Evolutionary conservation across 2,888 invertebrate species (phyloP).

Genomic region (Nomada hirtipes): DNA sequence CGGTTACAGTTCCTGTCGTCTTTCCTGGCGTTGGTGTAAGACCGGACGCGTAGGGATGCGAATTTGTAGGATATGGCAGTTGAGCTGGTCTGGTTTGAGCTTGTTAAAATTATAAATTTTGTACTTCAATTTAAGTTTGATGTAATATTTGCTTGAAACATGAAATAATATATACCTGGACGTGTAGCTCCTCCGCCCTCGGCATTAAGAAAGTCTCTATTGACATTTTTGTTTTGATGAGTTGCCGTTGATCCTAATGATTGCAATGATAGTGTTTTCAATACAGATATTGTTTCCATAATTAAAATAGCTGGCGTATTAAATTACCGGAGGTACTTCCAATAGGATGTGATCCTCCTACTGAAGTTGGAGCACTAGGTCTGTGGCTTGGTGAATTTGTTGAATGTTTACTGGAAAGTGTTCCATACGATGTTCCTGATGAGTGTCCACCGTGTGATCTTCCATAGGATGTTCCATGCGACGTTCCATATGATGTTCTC

Average conservation of each 20-base stretch:
- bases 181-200: constrained; percentile 67
- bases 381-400: not conserved
- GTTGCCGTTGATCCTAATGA: constrained; percentile 16
- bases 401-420: not conserved
- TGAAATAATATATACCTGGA: constrained; percentile 60
- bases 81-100: constrained; percentile 24
- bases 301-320: not conserved
- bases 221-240: constrained; percentile 51
- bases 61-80: constrained; percentile 5
- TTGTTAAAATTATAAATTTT: constrained; percentile 21
- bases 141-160: not conserved
- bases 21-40: not conserved
- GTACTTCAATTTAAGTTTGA: not conserved
- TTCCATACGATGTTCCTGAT: not conserved
- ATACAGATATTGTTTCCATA: no score
- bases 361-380: not conserved
- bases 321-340: constrained; percentile 12
- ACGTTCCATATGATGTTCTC: not conserved
- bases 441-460: not conserved
- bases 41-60: not conserved
- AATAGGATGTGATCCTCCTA: not conserved
- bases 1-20: constrained; percentile 21
- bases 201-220: constrained; percentile 52
- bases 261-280: no score
- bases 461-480: not conserved